Percentiles rank a stretch among this genome's conserved stretches.
These are phyloP conservation scores for Corythornis leucogaster DNA, from an alignment of 2,797 vertebrate genomes.

Conservation along the genomic window DNA sequence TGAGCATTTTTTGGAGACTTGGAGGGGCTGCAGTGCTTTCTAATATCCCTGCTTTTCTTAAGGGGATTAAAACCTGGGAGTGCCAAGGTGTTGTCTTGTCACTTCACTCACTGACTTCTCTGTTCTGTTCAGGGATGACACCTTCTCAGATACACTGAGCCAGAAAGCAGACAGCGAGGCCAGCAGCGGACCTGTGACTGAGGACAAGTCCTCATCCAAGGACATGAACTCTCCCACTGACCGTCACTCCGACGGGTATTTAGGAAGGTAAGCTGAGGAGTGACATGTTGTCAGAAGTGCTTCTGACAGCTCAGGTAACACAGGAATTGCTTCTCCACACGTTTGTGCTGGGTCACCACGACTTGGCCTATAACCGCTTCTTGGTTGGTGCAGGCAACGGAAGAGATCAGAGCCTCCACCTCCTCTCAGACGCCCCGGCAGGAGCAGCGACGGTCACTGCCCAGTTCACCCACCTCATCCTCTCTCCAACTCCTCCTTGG, in stretches of 20 bases:
- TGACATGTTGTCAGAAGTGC: not conserved
- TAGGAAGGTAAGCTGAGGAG: constrained; percentile 83
- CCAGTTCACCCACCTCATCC: constrained; percentile 86
- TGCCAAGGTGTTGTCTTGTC: not conserved
- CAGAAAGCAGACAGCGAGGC: constrained; percentile 98
- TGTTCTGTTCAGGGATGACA: constrained; percentile 88
- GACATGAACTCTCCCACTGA: constrained; percentile 91
- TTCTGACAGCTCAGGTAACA: not conserved
- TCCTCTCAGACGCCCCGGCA: constrained; percentile 87
- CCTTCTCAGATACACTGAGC: constrained; percentile 96
- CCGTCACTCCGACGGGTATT: constrained; percentile 87
- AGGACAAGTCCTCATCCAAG: constrained; percentile 93
- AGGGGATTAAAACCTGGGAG: not conserved
- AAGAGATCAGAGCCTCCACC: constrained; percentile 90
- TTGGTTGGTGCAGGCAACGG: constrained; percentile 83
- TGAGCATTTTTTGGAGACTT: not conserved
- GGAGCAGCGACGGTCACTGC: constrained; percentile 89
- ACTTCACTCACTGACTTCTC: not conserved
- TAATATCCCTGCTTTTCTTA: not conserved
- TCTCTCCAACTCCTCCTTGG: constrained; percentile 84
- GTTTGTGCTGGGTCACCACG: not conserved
- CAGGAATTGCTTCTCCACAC: not conserved
- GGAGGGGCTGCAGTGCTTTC: not conserved
- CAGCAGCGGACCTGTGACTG: constrained; percentile 91
- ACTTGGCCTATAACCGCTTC: not conserved